Evolutionary conservation across 2,113 vertebrate genomes (phyloP), one percentile per base, ranked within the genome.

Genomic region (Urocitellus parryii): DNA sequence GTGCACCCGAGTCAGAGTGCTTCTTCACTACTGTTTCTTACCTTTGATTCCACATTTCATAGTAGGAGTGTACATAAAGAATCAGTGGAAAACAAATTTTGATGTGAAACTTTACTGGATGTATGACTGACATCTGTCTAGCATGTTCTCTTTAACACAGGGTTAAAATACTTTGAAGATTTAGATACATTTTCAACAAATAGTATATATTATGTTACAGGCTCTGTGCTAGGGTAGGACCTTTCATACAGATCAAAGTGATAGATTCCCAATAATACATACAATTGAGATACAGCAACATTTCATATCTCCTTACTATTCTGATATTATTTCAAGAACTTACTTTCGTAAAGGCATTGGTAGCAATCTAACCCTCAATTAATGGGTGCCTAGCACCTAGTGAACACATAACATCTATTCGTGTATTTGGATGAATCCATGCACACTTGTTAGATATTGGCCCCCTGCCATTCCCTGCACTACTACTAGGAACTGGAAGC

Each of bases 11-110:
- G 25, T 94, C 63, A 86, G n/a, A 63, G 13, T 67, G 17, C 61
- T 91, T 65, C 45, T n/a, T 34, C 29, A 70, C 0, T 86, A 14
- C 65, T 25, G 42, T 73, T 90, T 18, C n/a, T 2, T 87, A 25
- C 16, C 53, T 63, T 10, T 34, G 34, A 24, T 37, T 89, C 37
- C 25, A 78, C 5, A 53, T 93, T 97, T 93, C 65, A 27, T 74
- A 89, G 70, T 76, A 39, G 27, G 8, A 12, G 76, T 92, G n/a
- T 27, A 63, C 37, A 53, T 68, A 37, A 77, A 72, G 34, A 90
- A 88, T 92, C 56, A 84, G 51, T 53, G 88, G 56, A 81, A 91
- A 77, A 92, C 48, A 83, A 16, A 92, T 93, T 85, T 95, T 84
- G 48, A 80, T 4, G 13, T 83, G 58, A 95, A 78, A 88, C 16